These are phyloP conservation scores for Drosophila kohkoa DNA, from an alignment of 1,140 invertebrate species.

Conservation along the genomic window DNA sequence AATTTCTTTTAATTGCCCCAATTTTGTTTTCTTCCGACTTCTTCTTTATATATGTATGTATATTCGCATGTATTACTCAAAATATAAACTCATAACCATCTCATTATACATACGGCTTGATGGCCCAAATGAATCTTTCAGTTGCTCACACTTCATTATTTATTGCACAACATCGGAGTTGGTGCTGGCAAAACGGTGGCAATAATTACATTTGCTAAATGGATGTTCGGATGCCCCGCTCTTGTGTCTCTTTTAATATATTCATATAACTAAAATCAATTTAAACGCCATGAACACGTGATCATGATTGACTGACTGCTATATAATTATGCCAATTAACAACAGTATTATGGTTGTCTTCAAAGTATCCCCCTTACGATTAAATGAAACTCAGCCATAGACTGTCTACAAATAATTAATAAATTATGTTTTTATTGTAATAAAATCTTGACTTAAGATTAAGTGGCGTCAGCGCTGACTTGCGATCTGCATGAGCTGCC, in stretches of 20 bases:
- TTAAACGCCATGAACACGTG: conserved; percentile 48
- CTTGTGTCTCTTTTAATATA: conserved; percentile 1
- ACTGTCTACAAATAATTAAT: conserved; percentile 69
- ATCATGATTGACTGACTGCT: conserved; percentile 53
- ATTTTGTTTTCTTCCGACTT: conserved; percentile 39
- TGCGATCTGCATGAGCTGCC: conserved; percentile 71
- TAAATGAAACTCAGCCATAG: conserved; percentile 16
- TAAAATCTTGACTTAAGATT: conserved; percentile 81
- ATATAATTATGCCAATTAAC: conserved; percentile 60
- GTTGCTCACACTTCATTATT: conserved; percentile 48
- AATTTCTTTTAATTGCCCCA: conserved; percentile 63
- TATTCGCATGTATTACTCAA: not conserved
- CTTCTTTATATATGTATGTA: no score
- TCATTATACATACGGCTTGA: conserved; percentile 6
- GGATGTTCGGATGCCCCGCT: conserved; percentile 39
- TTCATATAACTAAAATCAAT: not conserved
- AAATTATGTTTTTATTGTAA: conserved; percentile 84
- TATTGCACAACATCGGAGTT: conserved; percentile 59
- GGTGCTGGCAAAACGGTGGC: conserved; percentile 43
- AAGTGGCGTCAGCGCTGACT: conserved; percentile 60
- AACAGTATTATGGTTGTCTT: conserved; percentile 39
- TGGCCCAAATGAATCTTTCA: conserved; percentile 12
- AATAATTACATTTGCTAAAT: conserved; percentile 75
- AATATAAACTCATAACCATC: conserved; percentile 12
- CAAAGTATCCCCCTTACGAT: not conserved